Percentiles rank a stretch among this genome's conserved stretches.
phyloP scores from a whole-genome alignment of 2,888 invertebrate genomes.

The Tortricodes alternella region DNA sequence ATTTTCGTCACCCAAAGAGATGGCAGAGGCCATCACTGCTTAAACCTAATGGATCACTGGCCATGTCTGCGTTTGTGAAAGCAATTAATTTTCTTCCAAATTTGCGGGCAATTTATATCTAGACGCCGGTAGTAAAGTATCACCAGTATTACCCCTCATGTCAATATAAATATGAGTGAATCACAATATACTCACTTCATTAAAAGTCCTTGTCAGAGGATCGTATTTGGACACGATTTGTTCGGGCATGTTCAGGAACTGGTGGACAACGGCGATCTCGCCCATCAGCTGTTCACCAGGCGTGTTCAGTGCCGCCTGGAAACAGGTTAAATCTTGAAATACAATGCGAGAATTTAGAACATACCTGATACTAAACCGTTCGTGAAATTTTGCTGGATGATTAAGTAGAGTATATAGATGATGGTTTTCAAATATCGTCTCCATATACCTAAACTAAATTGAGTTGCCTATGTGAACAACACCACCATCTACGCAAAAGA shows the following conservation, averaged over 20 bases:
- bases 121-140: too few relatives aligned
- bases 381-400: too few relatives aligned
- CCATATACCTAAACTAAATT: not conserved
- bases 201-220: slow-evolving; percentile 55
- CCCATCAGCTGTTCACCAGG: slow-evolving; percentile 84
- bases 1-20: not conserved
- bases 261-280: slow-evolving; percentile 86
- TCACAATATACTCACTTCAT: slow-evolving; percentile 51
- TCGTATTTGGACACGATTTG: slow-evolving; percentile 74
- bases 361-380: too few relatives aligned
- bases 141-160: too few relatives aligned
- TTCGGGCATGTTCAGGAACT: slow-evolving; percentile 88
- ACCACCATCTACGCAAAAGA: not conserved
- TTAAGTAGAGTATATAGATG: too few relatives aligned
- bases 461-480: not conserved
- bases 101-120: too few relatives aligned
- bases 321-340: too few relatives aligned
- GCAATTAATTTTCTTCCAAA: too few relatives aligned
- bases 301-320: slow-evolving; percentile 81
- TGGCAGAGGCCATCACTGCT: not conserved
- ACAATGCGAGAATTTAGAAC: too few relatives aligned
- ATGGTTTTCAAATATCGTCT: too few relatives aligned
- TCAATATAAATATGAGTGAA: too few relatives aligned
- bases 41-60: not conserved
- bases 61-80: not conserved